Conservation (phyloP, 2,113 vertebrate species). For the Mobula birostris region DNA sequence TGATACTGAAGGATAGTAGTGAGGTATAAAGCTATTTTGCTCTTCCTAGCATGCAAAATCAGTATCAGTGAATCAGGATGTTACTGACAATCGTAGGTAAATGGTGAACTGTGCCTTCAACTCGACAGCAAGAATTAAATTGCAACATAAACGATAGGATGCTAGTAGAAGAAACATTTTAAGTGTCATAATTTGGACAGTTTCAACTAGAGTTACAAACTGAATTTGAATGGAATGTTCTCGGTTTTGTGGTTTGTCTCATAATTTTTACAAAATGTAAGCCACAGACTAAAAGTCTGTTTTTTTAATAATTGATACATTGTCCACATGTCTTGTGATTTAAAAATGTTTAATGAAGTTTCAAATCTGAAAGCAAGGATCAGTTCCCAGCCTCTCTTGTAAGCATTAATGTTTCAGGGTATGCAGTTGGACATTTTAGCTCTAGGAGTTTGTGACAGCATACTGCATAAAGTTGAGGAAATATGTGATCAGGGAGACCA, state of each 20-base stretch:
- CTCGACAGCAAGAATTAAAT: not conserved
- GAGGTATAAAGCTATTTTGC: not conserved
- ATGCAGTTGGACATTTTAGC: not conserved
- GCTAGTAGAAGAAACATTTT: not conserved
- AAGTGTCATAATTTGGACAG: not conserved
- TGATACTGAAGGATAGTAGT: not conserved
- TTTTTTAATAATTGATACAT: not conserved
- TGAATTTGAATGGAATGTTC: not conserved
- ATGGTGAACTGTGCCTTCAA: not conserved
- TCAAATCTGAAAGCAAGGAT: not conserved
- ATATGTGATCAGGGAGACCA: not conserved
- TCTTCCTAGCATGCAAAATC: not conserved
- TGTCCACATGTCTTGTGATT: not conserved
- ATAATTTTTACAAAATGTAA: not conserved
- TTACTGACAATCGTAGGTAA: not conserved
- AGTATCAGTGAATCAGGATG: constrained; percentile 10
- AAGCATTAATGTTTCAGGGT: not conserved
- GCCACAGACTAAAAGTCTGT: not conserved
- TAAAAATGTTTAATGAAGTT: not conserved
- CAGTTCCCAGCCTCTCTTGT: not conserved
- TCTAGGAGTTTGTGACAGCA: not conserved
- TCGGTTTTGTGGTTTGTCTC: not conserved
- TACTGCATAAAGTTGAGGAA: not conserved
- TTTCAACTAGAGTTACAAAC: not conserved
- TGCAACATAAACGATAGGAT: not conserved